Conservation (phyloP, 2,797 vertebrate genomes). For the Sylvilagus floridanus region DNA sequence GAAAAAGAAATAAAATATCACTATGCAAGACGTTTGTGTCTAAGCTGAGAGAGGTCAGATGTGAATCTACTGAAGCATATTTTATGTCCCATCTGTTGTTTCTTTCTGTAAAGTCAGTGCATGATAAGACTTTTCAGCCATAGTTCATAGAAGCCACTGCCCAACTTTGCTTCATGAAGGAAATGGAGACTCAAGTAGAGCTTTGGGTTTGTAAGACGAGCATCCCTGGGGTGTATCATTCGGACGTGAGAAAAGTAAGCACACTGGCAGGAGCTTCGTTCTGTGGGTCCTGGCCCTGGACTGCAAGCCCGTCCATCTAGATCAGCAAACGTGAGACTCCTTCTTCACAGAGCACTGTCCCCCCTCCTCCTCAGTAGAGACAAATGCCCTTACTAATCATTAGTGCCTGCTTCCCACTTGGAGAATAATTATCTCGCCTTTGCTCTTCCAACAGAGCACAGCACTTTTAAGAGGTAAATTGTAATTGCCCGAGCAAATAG, state of each 20-base stretch:
- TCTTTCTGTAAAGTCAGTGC: neutral
- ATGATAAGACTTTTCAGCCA: conserved; percentile 3
- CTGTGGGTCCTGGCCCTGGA: neutral
- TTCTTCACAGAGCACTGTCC: neutral
- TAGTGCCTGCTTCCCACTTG: conserved; percentile 57
- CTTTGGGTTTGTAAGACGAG: neutral
- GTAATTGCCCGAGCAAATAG: conserved; percentile 60
- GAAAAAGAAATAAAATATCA: conserved; percentile 25
- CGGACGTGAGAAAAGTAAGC: neutral
- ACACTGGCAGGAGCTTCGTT: neutral
- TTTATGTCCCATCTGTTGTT: neutral
- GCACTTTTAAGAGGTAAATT: conserved; percentile 66
- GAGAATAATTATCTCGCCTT: conserved; percentile 67
- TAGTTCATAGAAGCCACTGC: neutral
- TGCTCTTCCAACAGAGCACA: conserved; percentile 66
- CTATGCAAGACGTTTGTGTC: neutral
- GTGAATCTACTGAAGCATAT: conserved; percentile 49
- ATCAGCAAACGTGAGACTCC: neutral
- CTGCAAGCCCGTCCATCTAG: conserved; percentile 12
- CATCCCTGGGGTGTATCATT: neutral
- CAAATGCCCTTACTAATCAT: conserved; percentile 31
- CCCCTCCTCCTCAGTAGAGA: neutral
- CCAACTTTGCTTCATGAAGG: neutral
- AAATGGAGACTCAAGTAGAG: neutral
- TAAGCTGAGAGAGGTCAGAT: conserved; percentile 27